These are phyloP conservation scores for Furcula furcula DNA, from an alignment of 2,888 invertebrate species.

Conservation along the genomic window DNA sequence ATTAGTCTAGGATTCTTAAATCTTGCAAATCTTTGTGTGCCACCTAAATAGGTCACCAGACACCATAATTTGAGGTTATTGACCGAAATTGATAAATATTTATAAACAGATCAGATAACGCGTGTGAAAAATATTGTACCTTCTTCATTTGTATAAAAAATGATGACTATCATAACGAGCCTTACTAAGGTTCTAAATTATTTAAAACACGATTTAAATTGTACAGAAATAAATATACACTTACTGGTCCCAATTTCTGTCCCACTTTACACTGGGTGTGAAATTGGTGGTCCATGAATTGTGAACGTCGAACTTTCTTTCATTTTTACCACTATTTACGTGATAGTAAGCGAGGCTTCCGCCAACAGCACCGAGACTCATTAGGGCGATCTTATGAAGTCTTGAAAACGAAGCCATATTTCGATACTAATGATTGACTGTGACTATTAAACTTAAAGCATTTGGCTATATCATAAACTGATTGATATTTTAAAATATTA, in stretches of 20 bases:
- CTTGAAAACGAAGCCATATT: constrained; percentile 80
- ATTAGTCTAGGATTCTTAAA: not conserved
- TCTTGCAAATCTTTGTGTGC: not conserved
- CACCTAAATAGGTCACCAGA: constrained; percentile 10
- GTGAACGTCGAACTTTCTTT: constrained; percentile 71
- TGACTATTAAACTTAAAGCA: not conserved
- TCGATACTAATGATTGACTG: too few relatives aligned
- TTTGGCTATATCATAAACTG: not conserved
- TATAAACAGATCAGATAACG: not conserved
- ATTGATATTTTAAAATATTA: too few relatives aligned
- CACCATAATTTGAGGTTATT: not conserved
- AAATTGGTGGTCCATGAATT: constrained; percentile 88
- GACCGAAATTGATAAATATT: not conserved
- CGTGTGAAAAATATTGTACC: constrained; percentile 1
- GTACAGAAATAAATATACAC: constrained; percentile 32
- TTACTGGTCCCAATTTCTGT: constrained; percentile 94
- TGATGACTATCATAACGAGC: not conserved
- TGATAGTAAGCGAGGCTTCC: constrained; percentile 85
- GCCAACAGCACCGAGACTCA: constrained; percentile 84
- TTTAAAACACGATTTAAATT: not conserved
- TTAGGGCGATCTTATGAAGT: constrained; percentile 78
- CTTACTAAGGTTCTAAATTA: too few relatives aligned
- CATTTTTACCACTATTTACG: constrained; percentile 58
- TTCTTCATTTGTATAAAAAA: not conserved
- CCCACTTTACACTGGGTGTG: constrained; percentile 88